A percentile compares a stretch with the other conserved stretches of the same genome.
Evolutionary conservation across 2,797 vertebrate genomes (phyloP).

Genomic region (Onychomys arenicola): DNA sequence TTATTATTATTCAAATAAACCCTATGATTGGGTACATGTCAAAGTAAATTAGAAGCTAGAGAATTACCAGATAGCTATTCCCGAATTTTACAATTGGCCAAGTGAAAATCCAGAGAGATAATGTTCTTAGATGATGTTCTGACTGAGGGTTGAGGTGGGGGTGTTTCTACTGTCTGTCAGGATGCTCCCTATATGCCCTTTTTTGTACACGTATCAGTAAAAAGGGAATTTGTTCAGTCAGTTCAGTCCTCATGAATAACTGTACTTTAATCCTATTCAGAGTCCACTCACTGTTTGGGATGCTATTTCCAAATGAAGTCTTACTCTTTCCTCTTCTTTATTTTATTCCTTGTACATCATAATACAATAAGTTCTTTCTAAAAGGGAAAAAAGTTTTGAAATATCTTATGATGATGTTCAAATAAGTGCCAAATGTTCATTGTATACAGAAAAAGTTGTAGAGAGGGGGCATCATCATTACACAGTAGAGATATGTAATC

Average conservation of each 20-base stretch:
- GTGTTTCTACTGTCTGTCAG: neutral
- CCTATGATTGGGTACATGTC: slow-evolving; percentile 37
- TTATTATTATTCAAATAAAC: neutral
- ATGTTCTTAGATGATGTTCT: slow-evolving; percentile 27
- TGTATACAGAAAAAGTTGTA: slow-evolving; percentile 7
- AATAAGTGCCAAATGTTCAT: neutral
- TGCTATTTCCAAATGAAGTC: slow-evolving; percentile 45
- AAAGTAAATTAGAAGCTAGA: slow-evolving; percentile 56
- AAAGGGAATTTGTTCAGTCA: neutral
- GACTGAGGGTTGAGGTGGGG: neutral
- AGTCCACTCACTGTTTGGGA: slow-evolving; percentile 11
- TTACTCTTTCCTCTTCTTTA: slow-evolving; percentile 56
- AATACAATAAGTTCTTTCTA: slow-evolving; percentile 48
- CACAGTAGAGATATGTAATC: slow-evolving; percentile 40
- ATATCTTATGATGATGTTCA: slow-evolving; percentile 42
- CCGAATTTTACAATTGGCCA: slow-evolving; percentile 36
- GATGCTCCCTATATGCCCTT: neutral
- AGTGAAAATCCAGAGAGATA: neutral
- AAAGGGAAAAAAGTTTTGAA: slow-evolving; percentile 48
- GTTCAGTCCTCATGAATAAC: neutral
- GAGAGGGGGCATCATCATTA: neutral
- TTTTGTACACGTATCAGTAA: neutral
- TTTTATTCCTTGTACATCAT: slow-evolving; percentile 43
- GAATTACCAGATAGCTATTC: neutral
- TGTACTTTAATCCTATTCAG: slow-evolving; percentile 29